These are phyloP conservation scores for Calameuta pallipes DNA, from an alignment of 2,888 invertebrate genomes.

Conservation along the genomic window DNA sequence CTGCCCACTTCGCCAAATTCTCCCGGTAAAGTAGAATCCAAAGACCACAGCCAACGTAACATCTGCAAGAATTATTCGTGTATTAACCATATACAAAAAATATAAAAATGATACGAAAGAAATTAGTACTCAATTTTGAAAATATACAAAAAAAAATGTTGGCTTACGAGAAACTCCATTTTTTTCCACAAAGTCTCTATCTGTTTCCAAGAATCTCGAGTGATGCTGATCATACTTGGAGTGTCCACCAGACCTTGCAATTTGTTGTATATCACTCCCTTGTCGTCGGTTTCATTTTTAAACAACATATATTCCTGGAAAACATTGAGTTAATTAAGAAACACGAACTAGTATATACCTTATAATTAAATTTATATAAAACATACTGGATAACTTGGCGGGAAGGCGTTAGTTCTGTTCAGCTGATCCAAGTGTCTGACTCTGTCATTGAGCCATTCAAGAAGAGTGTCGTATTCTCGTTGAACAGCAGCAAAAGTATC, in stretches of 20 bases:
- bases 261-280: conserved; percentile 79
- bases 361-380: conserved; percentile 6
- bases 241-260: conserved; percentile 84
- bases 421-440: conserved; percentile 82
- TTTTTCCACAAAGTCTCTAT: conserved; percentile 85
- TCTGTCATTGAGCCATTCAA: conserved; percentile 85
- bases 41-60: conserved; percentile 88
- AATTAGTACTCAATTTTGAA: background rate
- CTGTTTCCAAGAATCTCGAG: conserved; percentile 87
- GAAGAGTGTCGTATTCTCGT: conserved; percentile 82
- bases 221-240: conserved; percentile 84
- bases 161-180: conserved; percentile 71
- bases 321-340: conserved; percentile 10
- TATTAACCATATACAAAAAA: too few relatives aligned
- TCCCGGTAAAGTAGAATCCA: conserved; percentile 88
- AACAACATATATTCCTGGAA: conserved; percentile 80
- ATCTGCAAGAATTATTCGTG: conserved; percentile 69
- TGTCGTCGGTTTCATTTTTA: conserved; percentile 81
- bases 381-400: conserved; percentile 76
- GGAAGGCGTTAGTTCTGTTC: conserved; percentile 79
- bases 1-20: conserved; percentile 88
- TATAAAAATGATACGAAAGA: too few relatives aligned
- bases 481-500: conserved; percentile 83
- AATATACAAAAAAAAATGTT: background rate
- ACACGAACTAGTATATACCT: background rate